A percentile compares a stretch with the other conserved stretches of the same genome.
Conservation (phyloP, 2,888 invertebrate species). For the Creontiades dilutus region DNA sequence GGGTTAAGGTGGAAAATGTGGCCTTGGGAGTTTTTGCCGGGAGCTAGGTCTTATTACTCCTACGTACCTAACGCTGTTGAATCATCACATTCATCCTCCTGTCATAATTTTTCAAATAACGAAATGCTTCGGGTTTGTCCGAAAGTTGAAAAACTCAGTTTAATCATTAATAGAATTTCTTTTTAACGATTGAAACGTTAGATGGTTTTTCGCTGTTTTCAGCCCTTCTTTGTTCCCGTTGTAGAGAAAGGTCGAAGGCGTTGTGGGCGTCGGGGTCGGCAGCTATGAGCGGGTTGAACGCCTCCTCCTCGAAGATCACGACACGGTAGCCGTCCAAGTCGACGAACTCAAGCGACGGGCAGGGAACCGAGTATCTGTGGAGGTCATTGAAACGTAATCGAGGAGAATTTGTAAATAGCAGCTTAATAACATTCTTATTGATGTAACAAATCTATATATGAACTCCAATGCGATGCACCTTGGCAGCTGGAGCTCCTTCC, state of each 20-base stretch:
- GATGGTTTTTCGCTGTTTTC: background rate
- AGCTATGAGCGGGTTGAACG: background rate
- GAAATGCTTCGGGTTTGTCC: background rate
- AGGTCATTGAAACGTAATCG: background rate
- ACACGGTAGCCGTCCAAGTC: conserved; percentile 7
- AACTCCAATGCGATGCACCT: too few species aligned
- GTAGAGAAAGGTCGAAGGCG: conserved; percentile 13
- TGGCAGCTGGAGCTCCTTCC: too few species aligned
- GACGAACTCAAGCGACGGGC: background rate
- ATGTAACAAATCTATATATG: too few species aligned
- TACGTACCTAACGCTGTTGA: too few species aligned
- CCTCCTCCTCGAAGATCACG: conserved; percentile 21
- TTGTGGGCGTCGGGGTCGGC: background rate
- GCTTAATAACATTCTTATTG: too few species aligned
- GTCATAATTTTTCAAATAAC: too few species aligned
- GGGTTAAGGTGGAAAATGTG: too few species aligned
- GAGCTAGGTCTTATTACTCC: too few species aligned
- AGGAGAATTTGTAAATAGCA: too few species aligned
- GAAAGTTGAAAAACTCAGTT: background rate
- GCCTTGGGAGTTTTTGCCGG: too few species aligned
- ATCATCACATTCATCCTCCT: too few species aligned
- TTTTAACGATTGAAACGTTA: background rate
- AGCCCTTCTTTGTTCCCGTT: background rate
- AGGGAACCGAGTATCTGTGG: background rate
- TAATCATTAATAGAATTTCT: background rate